Base-by-base conservation (phyloP, 2,113 vertebrate species). In the Brachyhypopomus occidentalis region DNA sequence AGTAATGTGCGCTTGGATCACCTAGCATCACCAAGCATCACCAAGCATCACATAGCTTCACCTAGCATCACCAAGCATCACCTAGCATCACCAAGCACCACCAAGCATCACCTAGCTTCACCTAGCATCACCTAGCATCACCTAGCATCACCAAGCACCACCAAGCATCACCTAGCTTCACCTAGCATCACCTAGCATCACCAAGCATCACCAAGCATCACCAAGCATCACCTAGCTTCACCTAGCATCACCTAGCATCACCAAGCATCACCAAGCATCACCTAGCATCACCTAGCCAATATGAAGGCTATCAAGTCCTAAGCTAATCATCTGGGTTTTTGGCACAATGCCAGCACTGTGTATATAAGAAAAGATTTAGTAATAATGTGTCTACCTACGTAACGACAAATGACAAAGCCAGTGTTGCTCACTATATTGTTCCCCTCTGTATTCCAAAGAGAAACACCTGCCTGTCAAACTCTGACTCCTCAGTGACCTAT, bases 391-490 rank as follows among this genome's bases (percentile, higher is more conserved):
- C 14, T 70, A 17, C 30, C 12, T 41, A n/a, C 59, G 17, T 38
- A 16, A 55, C 52, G 14, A 59, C 6, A 58, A 70, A 19, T 14
- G 12, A 59, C 14, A 19, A 3, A 59, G 22, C 17, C n/a, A 69
- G 12, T 67, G 45, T 25, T 36, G 27, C 45, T 38, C 19, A 23
- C 1, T 69, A 23, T 23, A 25, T 20, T 55, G 23, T 60, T 41
- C n/a, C 48, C 30, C 30, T 30, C 22, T 71, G 36, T 9, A 71
- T 45, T 72, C 52, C 70, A 55, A 27, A 73, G 48, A 73, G 23
- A 73, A 9, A 7, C 34, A 9, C 38, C 11, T 19, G 14, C 41
- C 41, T 73, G 70, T 52, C 58, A 55, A 12, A 23, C 19, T 23
- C 36, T 60, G 20, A 64, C 66, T 23, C n/a, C 41, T 20, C 16